Evolutionary conservation across 2,888 invertebrate species (phyloP).

Genomic region (Leucoptera coffeella): DNA sequence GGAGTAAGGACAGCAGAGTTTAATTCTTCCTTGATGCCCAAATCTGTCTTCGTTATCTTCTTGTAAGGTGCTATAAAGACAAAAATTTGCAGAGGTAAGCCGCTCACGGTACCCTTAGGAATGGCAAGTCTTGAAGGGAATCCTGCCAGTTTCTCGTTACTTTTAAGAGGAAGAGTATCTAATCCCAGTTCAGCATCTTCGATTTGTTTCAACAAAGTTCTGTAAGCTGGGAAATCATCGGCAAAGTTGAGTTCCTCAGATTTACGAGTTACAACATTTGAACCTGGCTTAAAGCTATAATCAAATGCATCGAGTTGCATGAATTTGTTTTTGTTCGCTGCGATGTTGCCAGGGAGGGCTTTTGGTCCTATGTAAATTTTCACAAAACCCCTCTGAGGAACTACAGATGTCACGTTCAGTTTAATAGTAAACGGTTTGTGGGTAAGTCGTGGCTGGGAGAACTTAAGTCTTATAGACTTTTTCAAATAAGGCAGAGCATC

Average conservation of each 20-base stretch:
- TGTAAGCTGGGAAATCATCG: conserved; percentile 56
- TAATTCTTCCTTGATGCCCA: conserved; percentile 30
- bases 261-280: conserved; percentile 58
- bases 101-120: conserved; percentile 63
- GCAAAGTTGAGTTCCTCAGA: conserved; percentile 54
- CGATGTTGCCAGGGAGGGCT: conserved; percentile 50
- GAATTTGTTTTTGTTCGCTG: conserved; percentile 47
- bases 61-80: conserved; percentile 54
- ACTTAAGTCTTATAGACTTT: conserved; percentile 26
- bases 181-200: conserved; percentile 49
- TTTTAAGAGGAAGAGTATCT: conserved; percentile 40
- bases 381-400: conserved; percentile 51
- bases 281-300: conserved; percentile 53
- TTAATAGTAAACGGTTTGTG: conserved; percentile 65
- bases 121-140: conserved; percentile 64
- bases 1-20: conserved; percentile 32
- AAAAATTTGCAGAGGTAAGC: conserved; percentile 59
- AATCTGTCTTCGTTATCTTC: conserved; percentile 15
- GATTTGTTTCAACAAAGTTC: conserved; percentile 54
- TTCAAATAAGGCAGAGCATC: conserved; percentile 40
- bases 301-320: conserved; percentile 56
- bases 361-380: conserved; percentile 68
- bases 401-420: conserved; percentile 56
- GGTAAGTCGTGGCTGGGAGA: conserved; percentile 59
- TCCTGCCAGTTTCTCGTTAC: conserved; percentile 47